Base-by-base conservation (phyloP, 2,888 invertebrate genomes). In the Rhagophthalmus giganteus region DNA sequence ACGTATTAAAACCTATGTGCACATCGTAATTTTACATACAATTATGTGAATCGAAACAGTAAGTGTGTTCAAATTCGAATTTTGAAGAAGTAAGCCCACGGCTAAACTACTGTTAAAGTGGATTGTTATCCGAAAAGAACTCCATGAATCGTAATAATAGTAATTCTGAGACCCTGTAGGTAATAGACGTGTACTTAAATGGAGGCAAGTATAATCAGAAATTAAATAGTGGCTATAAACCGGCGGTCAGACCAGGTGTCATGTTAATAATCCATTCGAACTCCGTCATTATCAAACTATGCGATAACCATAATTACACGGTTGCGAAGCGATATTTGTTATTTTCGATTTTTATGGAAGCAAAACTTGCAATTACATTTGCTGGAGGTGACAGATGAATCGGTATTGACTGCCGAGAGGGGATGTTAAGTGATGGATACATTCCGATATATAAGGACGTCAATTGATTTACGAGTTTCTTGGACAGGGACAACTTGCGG, bases 251-350 rank as follows among this genome's bases (percentile, higher is more conserved):
- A 33, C 58, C 58, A 58, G 58, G 58, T 58, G 58, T 53, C 58
- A 58, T 47, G 50, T 51, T 51, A 46, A 51, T 51, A 51, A 45
- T 51, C 45, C 26, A 46, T 35, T 40, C 34, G 24, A 14, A 37
- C 42, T 52, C 57, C 57, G 40, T 57, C 54, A 52, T 57, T 57
- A 57, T 37, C 40, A 30, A 47, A 54, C 50, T 47, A 57, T 57
- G 54, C 54, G 57, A 57, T 57, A 47, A 58, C 50, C 47, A 47
- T 60, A 58, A 60, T 60, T 60, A 60, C 53, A 60, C 47, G 57
- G 52, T 54, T 54, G 35, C 51, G 38, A 48, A 39, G 34, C 51
- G 57, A 55, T 58, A 60, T 60, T 60, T 60, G 60, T 60, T 60
- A 57, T 60, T 60, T 51, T 57, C 42, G 46, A 46, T 52, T 57